Evolutionary conservation across 2,888 invertebrate genomes (phyloP).

Genomic region (Drosophila ustulata): DNA sequence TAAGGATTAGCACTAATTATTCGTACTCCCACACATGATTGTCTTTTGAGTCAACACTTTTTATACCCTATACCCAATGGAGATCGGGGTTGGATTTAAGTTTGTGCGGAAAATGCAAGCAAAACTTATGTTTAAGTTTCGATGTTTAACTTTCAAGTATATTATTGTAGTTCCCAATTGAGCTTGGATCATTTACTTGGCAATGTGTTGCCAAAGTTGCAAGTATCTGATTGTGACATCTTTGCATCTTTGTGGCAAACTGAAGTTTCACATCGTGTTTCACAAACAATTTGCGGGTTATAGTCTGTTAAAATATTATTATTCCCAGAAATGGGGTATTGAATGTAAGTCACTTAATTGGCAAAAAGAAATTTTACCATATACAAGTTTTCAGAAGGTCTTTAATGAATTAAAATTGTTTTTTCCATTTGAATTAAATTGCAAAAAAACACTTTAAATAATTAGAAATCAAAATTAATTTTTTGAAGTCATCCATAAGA

Average conservation of each 20-base stretch:
- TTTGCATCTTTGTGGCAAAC: slow-evolving; percentile 17
- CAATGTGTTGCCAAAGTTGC: neutral
- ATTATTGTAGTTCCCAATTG: neutral
- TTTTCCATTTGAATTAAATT: too few species aligned
- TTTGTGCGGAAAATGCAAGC: neutral
- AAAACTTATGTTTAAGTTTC: neutral
- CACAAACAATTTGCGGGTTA: slow-evolving; percentile 15
- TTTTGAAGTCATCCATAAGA: neutral
- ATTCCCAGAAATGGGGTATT: neutral
- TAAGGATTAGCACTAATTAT: neutral
- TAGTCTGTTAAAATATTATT: slow-evolving; percentile 21
- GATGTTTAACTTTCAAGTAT: neutral
- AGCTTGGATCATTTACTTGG: slow-evolving; percentile 15
- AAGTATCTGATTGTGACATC: slow-evolving; percentile 5
- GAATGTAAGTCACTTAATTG: neutral
- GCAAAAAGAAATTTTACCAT: neutral
- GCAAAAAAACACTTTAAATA: too few species aligned
- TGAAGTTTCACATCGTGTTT: slow-evolving; percentile 24
- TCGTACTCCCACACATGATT: neutral
- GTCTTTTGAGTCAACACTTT: neutral
- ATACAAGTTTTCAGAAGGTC: neutral
- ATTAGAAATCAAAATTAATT: too few species aligned
- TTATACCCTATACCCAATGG: neutral
- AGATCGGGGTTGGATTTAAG: neutral
- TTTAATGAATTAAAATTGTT: neutral